phyloP scores from a whole-genome alignment of 2,888 invertebrate species.

The Dolichomitus sp. region DNA sequence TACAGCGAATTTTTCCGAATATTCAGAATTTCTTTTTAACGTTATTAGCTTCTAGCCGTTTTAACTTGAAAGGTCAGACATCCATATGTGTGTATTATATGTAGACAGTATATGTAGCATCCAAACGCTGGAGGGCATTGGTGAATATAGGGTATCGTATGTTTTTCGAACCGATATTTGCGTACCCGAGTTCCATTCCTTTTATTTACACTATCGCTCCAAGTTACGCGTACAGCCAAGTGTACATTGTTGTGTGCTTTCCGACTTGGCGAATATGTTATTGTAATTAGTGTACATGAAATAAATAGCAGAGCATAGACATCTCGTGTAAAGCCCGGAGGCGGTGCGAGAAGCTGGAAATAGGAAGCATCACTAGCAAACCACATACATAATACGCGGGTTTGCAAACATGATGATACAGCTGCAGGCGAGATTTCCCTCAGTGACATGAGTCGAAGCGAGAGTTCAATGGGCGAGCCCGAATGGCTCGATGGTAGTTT shows the following conservation, averaged over 20 bases:
- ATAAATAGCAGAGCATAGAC: constrained; percentile 20
- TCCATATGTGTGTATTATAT: background rate
- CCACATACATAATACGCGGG: background rate
- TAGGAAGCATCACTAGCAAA: background rate
- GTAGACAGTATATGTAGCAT: background rate
- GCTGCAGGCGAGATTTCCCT: constrained; percentile 9
- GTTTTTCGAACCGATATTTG: constrained; percentile 35
- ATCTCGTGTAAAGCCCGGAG: background rate
- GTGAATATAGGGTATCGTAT: constrained; percentile 19
- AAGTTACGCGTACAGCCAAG: background rate
- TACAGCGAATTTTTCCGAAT: background rate
- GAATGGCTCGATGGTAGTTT: background rate
- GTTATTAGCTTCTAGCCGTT: background rate
- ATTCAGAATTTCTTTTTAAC: background rate
- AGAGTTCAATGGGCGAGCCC: background rate
- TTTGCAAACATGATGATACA: constrained; percentile 29
- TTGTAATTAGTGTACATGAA: constrained; percentile 37
- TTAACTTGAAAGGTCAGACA: background rate
- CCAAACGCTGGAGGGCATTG: background rate
- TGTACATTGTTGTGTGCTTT: background rate
- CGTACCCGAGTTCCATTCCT: constrained; percentile 13
- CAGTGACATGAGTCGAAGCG: constrained; percentile 9
- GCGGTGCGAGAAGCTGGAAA: background rate
- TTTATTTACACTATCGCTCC: constrained; percentile 22
- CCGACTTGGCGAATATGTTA: constrained; percentile 13